phyloP scores from a whole-genome alignment of 2,113 vertebrate genomes.

The Pipa parva region DNA sequence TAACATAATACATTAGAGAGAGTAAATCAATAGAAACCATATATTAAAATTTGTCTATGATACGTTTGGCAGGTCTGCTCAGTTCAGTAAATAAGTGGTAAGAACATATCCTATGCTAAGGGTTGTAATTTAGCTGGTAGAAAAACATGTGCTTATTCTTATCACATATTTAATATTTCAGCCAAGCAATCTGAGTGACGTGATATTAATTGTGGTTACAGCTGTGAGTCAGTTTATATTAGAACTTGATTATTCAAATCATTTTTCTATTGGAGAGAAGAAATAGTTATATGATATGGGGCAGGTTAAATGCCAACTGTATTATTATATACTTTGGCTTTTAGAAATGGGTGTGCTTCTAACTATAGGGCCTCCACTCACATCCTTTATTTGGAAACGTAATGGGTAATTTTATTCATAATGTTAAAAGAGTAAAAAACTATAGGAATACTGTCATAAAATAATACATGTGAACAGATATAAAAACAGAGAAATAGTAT shows the following conservation, averaged over 20 bases:
- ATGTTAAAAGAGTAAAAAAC: neutral
- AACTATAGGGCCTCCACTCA: neutral
- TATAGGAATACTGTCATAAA: too few relatives aligned
- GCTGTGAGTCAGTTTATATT: conserved; percentile 10
- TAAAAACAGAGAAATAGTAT: too few relatives aligned
- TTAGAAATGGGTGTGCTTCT: neutral
- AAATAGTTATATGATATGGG: neutral
- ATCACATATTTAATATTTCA: conserved; percentile 11
- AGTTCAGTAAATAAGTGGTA: neutral
- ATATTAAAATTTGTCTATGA: neutral
- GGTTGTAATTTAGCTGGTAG: conserved; percentile 8
- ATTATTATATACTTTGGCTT: conserved; percentile 3
- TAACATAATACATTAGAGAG: conserved; percentile 22
- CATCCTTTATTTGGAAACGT: neutral
- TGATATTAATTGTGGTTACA: conserved; percentile 10
- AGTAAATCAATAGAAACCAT: conserved; percentile 5
- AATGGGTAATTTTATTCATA: neutral
- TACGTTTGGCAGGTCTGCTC: conserved; percentile 8
- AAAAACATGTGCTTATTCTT: conserved; percentile 10
- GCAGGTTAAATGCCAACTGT: neutral
- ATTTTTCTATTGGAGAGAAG: neutral
- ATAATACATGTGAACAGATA: too few relatives aligned
- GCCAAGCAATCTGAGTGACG: conserved; percentile 2
- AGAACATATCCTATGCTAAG: neutral
- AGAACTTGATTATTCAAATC: neutral